A percentile compares a stretch with the other conserved stretches of the same genome.
Conservation (phyloP, 2,888 invertebrate genomes). For the Crocallis elinguaria region DNA sequence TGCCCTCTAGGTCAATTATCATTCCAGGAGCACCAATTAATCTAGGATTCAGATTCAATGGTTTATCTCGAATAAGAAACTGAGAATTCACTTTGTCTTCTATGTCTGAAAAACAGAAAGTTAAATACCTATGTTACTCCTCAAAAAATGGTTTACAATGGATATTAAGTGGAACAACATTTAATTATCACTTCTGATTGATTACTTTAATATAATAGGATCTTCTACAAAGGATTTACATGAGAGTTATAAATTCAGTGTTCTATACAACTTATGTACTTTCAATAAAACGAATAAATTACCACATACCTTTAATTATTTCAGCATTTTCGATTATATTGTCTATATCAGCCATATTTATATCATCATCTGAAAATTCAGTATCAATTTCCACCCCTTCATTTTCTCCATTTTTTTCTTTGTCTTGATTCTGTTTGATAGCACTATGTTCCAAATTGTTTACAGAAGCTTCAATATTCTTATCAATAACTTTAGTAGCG, state of each 20-base stretch:
- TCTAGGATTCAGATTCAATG: slow-evolving; percentile 66
- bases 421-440: slow-evolving; percentile 7
- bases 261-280: too few relatives aligned
- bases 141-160: too few relatives aligned
- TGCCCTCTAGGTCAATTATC: slow-evolving; percentile 69
- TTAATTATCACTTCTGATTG: too few relatives aligned
- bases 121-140: too few relatives aligned
- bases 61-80: slow-evolving; percentile 45
- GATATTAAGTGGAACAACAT: too few relatives aligned
- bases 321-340: slow-evolving; percentile 68
- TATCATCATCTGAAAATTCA: slow-evolving; percentile 66
- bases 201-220: too few relatives aligned
- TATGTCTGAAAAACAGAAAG: slow-evolving; percentile 38
- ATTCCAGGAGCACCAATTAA: slow-evolving; percentile 81
- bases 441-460: slow-evolving; percentile 12
- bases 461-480: slow-evolving; percentile 6
- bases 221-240: too few relatives aligned
- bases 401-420: slow-evolving; percentile 16
- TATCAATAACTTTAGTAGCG: background rate
- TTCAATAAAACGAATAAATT: background rate
- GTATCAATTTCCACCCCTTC: slow-evolving; percentile 39
- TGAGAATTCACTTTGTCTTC: slow-evolving; percentile 47
- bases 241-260: too few relatives aligned
- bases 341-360: slow-evolving; percentile 70
- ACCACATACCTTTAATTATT: slow-evolving; percentile 53